Conservation (phyloP, 2,797 vertebrate species). For the Myotis findleyi region DNA sequence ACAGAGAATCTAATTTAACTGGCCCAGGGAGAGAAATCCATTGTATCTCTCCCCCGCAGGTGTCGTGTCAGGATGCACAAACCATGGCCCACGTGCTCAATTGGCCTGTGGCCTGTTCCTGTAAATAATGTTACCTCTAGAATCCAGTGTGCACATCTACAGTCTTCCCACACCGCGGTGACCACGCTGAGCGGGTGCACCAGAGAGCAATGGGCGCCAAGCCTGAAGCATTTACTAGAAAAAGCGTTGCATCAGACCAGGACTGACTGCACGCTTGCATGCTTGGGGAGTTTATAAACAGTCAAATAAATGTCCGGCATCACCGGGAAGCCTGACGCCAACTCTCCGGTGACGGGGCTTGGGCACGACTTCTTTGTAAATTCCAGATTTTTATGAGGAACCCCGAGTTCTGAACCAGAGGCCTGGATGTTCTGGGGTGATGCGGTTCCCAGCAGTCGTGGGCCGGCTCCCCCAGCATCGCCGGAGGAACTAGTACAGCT, state of each 20-base stretch:
- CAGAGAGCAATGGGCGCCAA: not conserved
- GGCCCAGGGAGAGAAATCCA: not conserved
- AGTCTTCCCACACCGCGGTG: not conserved
- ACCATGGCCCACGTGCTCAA: not conserved
- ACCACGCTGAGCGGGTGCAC: not conserved
- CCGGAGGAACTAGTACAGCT: not conserved
- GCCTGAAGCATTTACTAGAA: not conserved
- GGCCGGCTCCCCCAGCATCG: not conserved
- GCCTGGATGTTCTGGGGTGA: not conserved
- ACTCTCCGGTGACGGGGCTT: not conserved
- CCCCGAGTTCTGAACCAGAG: not conserved
- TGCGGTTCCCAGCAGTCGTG: not conserved
- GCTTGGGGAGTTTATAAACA: not conserved
- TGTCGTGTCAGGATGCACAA: not conserved
- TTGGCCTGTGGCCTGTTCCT: not conserved
- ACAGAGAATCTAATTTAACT: not conserved
- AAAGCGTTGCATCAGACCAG: not conserved
- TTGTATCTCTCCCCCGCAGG: not conserved
- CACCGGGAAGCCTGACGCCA: not conserved
- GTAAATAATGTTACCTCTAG: not conserved
- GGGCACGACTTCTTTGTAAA: not conserved
- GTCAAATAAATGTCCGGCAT: not conserved
- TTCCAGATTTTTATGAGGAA: not conserved
- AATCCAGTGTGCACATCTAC: rapidly evolving
- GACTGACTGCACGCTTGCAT: rapidly evolving